phyloP scores from a whole-genome alignment of 37 sponge, comb jelly and placozoan species.

The Agelas oroides region DNA sequence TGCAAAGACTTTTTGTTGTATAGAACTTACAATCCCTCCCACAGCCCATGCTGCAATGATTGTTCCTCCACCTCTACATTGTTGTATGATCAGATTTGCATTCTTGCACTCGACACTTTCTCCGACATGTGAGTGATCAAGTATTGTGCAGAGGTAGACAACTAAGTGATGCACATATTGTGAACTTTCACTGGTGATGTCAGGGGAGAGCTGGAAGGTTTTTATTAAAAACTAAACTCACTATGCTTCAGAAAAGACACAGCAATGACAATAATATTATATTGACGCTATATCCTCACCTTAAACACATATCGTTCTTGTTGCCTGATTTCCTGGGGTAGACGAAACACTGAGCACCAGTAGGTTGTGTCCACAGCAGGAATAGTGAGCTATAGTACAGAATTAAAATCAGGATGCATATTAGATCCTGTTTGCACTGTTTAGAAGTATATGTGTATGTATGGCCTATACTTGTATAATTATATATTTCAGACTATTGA shows the following conservation, averaged over 20 bases:
- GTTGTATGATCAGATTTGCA: neutral
- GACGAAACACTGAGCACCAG: conserved; percentile 12
- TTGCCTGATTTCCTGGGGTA: conserved; percentile 5
- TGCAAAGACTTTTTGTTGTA: too few species aligned
- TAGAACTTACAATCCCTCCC: conserved; percentile 65
- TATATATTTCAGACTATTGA: too few species aligned
- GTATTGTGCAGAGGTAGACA: conserved; percentile 41
- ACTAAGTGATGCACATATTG: conserved; percentile 72
- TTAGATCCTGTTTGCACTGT: too few species aligned
- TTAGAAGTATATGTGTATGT: too few species aligned
- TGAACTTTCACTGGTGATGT: conserved; percentile 21
- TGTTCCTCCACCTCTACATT: neutral
- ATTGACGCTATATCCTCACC: too few species aligned
- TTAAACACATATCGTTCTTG: conserved; percentile 9
- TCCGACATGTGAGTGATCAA: conserved; percentile 20
- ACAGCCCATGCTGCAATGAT: conserved; percentile 73
- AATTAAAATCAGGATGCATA: too few species aligned
- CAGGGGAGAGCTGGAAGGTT: conserved; percentile 7
- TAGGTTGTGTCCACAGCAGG: conserved; percentile 28
- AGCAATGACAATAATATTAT: too few species aligned
- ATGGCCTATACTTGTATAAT: too few species aligned
- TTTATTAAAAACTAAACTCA: neutral
- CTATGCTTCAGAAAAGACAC: too few species aligned
- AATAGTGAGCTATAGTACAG: conserved; percentile 19
- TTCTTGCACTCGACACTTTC: neutral